phyloP scores from a whole-genome alignment of 1,140 invertebrate species.

The Drosophila busckii region DNA sequence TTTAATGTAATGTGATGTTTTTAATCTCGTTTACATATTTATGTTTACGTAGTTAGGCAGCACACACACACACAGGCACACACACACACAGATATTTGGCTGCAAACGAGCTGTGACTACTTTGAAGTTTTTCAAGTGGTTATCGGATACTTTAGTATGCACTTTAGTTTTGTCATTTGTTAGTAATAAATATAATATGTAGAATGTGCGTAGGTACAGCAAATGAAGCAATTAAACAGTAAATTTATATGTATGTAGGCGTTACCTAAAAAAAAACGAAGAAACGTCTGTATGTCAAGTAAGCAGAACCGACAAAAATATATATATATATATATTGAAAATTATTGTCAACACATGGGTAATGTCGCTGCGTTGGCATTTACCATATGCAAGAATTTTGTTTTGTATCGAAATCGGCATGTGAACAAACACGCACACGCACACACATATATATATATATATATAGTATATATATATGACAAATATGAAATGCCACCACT shows the following conservation, averaged over 20 bases:
- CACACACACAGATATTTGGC: background rate
- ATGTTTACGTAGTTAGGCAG: slow-evolving; percentile 44
- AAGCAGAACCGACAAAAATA: background rate
- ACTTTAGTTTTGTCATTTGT: slow-evolving; percentile 61
- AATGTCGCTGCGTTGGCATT: slow-evolving; percentile 47
- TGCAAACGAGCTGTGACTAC: slow-evolving; percentile 38
- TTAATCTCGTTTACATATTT: slow-evolving; percentile 55
- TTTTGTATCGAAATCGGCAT: no score
- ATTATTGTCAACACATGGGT: slow-evolving; percentile 63
- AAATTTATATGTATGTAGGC: slow-evolving; percentile 16
- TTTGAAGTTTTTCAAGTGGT: slow-evolving; percentile 18
- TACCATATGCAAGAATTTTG: slow-evolving; percentile 2
- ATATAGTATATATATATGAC: no score
- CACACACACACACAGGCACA: background rate
- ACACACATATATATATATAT: no score
- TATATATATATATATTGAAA: slow-evolving; percentile 18
- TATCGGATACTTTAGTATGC: slow-evolving; percentile 57
- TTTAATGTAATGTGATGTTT: slow-evolving; percentile 44
- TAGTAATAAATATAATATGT: slow-evolving; percentile 60
- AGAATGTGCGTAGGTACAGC: slow-evolving; percentile 14
- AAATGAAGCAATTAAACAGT: slow-evolving; percentile 61
- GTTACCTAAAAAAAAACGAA: slow-evolving; percentile 6
- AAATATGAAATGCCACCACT: no score
- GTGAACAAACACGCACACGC: no score
- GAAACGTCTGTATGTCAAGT: slow-evolving; percentile 27